Evolutionary conservation across 2,797 vertebrate genomes (phyloP), one percentile per base, ranked within the genome.

Genomic region (Odontamblyopus lacepedii): DNA sequence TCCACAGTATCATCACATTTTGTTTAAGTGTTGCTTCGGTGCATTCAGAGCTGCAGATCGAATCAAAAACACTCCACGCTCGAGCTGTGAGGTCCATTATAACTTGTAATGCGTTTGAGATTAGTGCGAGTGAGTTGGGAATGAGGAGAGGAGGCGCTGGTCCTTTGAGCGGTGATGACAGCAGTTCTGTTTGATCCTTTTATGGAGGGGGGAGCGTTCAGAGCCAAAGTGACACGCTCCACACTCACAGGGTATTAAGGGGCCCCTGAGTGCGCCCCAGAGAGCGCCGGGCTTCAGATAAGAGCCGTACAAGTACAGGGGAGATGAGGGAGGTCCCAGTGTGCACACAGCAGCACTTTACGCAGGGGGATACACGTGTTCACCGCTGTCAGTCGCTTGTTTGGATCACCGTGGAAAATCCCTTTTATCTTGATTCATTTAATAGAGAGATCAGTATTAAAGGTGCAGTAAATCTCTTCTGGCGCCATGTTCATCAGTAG

Each of bases 161-260:
- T 75, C 83, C 82, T 66, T 84, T 83, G 74, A 84, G 67, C 67
- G 69, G 81, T 69, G 9, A n/a, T 23, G 80, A 78, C 70, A 70
- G 73, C 71, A 44, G 56, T 6, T 48, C 16, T 0, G 71, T 79
- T 81, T 87, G 82, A 89, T 89, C 83, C 81, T 78, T 84, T 87
- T 77, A 80, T 70, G 75, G 76, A 38, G 18, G 78, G 63, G 78
- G 63, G 48, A 71, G 74, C 65, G 71, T 74, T 77, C 69, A 82
- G 72, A 77, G 75, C 80, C 71, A 63, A 71, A 76, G 78, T 85
- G 86, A 85, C 82, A 82, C 69, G 67, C 78, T 85, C 74, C 86
- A 80, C 72, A 76, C 63, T 76, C 71, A 74, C 77, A 79, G 76
- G 84, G 85, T 82, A 76, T 78, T 71, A 18, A 67, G 38, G 38